Percentiles rank a stretch among this genome's conserved stretches.
phyloP scores from a whole-genome alignment of 1,140 invertebrate genomes.

The Alviniconcha marisindica region DNA sequence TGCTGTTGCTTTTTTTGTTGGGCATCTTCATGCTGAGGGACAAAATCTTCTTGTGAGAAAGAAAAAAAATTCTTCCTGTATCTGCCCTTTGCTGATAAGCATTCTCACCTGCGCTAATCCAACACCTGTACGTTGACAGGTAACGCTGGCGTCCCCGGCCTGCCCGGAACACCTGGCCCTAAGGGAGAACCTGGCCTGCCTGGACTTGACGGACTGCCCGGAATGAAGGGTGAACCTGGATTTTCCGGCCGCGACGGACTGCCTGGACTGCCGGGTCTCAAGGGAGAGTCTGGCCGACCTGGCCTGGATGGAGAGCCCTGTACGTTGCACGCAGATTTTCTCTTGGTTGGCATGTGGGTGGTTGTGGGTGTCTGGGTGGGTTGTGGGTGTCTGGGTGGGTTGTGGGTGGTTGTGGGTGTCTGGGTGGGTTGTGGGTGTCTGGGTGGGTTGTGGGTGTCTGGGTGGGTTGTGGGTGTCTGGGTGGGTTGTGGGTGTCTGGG shows the following conservation, averaged over 20 bases:
- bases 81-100: too few relatives aligned
- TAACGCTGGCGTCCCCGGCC: slow-evolving; percentile 33
- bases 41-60: too few relatives aligned
- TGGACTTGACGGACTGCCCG: slow-evolving; percentile 56
- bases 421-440: background rate
- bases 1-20: too few relatives aligned
- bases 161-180: slow-evolving; percentile 45
- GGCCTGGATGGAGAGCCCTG: slow-evolving; percentile 47
- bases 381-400: background rate
- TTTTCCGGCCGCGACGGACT: slow-evolving; percentile 59
- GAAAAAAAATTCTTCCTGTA: too few relatives aligned
- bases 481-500: background rate
- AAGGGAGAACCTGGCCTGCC: slow-evolving; percentile 39
- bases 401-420: background rate
- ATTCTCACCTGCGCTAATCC: background rate
- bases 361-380: background rate
- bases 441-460: background rate
- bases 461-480: background rate
- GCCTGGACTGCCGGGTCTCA: slow-evolving; percentile 58
- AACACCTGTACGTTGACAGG: background rate
- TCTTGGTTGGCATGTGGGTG: background rate
- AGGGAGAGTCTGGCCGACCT: slow-evolving; percentile 52
- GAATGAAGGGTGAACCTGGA: slow-evolving; percentile 61
- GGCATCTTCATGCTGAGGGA: too few relatives aligned
- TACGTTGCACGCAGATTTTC: background rate